Conservation (phyloP, 2,888 invertebrate genomes). For the Lepidocyrtoides sp. region DNA sequence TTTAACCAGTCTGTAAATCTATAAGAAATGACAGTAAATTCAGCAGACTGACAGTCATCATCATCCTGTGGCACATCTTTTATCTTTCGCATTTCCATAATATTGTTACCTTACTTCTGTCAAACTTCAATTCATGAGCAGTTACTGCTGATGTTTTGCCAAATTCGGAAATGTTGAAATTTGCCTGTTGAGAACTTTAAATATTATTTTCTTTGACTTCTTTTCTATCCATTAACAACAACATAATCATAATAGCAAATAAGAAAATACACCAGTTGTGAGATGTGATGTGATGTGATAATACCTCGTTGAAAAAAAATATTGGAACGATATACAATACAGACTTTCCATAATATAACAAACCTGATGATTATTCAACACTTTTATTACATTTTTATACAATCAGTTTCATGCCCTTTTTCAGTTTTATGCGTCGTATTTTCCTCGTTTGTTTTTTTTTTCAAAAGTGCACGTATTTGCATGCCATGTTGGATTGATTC, state of each 20-base stretch:
- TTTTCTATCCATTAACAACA: background rate
- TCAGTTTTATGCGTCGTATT: conserved; percentile 15
- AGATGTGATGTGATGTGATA: too few relatives aligned
- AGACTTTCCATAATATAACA: conserved; percentile 23
- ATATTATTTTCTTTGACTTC: background rate
- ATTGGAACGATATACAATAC: background rate
- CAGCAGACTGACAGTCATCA: conserved; percentile 56
- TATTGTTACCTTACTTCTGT: conserved; percentile 57
- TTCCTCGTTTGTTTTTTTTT: background rate
- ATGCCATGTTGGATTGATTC: background rate
- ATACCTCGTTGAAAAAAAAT: background rate
- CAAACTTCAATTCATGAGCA: conserved; percentile 69
- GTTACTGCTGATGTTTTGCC: conserved; percentile 64
- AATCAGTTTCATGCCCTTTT: conserved; percentile 64
- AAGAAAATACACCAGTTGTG: background rate
- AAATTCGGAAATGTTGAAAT: conserved; percentile 74
- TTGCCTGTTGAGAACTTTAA: conserved; percentile 34
- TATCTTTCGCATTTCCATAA: conserved; percentile 38
- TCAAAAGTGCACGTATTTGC: background rate
- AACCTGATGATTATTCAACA: conserved; percentile 54
- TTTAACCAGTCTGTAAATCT: conserved; percentile 62
- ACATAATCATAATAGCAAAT: background rate
- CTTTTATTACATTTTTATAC: conserved; percentile 65
- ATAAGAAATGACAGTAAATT: conserved; percentile 71
- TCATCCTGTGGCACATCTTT: conserved; percentile 6